These are phyloP conservation scores for Antennarius striatus DNA, from an alignment of 2,113 vertebrate genomes.

Conservation along the genomic window DNA sequence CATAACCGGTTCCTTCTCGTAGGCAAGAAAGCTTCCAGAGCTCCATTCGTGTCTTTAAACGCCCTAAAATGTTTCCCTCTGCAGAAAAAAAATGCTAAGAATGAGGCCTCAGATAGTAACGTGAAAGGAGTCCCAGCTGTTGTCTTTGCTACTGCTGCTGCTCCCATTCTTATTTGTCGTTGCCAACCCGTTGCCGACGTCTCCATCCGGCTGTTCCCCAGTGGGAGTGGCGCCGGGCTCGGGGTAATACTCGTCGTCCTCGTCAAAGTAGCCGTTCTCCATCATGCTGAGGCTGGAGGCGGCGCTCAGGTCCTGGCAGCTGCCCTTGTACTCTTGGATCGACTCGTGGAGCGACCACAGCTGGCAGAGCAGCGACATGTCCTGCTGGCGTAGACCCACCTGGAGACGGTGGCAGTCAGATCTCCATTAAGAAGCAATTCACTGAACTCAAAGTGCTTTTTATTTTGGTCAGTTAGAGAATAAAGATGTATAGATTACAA, in stretches of 20 bases:
- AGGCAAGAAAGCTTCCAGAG: neutral
- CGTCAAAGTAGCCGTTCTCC: conserved; percentile 96
- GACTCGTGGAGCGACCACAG: conserved; percentile 97
- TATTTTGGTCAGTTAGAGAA: too few relatives aligned
- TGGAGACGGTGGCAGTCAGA: conserved; percentile 42
- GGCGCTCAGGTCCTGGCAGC: conserved; percentile 88
- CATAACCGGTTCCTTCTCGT: conserved; percentile 8
- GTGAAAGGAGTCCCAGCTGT: conserved; percentile 85
- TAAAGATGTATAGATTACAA: too few relatives aligned
- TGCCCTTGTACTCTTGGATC: conserved; percentile 98
- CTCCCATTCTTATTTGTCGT: conserved; percentile 61
- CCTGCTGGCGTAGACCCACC: conserved; percentile 97
- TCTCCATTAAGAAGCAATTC: neutral
- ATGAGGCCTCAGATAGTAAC: conserved; percentile 72
- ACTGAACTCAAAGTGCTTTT: too few relatives aligned
- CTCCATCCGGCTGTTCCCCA: conserved; percentile 72
- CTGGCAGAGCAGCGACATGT: conserved; percentile 98
- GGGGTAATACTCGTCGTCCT: conserved; percentile 92
- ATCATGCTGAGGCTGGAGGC: conserved; percentile 85
- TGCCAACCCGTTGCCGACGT: conserved; percentile 47
- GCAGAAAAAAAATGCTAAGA: neutral
- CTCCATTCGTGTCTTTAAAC: neutral
- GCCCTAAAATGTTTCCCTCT: neutral
- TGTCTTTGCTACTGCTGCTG: conserved; percentile 61
- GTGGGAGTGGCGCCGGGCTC: conserved; percentile 79